Conservation (phyloP, 2,113 vertebrate species). For the Pogona vitticeps region DNA sequence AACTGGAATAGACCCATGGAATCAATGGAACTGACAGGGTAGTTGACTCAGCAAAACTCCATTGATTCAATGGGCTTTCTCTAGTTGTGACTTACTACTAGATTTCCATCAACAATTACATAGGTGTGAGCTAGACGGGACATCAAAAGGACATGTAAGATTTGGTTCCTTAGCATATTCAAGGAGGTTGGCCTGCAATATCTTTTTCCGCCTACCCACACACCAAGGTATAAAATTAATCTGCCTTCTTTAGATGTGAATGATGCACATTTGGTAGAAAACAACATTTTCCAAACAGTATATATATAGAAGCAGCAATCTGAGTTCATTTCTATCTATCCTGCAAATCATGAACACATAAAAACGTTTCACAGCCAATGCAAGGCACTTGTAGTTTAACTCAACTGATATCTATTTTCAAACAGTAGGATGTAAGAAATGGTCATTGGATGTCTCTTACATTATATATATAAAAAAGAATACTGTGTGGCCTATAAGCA, state of each 20-base stretch:
- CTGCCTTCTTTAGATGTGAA: not conserved
- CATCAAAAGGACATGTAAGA: too few species aligned
- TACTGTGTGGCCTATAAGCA: too few species aligned
- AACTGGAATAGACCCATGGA: not conserved
- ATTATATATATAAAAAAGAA: too few species aligned
- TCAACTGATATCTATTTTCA: not conserved
- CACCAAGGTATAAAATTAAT: not conserved
- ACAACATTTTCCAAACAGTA: not conserved
- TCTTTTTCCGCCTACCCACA: not conserved
- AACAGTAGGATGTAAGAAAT: not conserved
- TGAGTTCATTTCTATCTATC: not conserved
- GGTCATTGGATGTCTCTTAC: too few species aligned
- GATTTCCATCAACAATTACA: too few species aligned
- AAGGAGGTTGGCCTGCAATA: not conserved
- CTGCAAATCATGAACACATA: not conserved
- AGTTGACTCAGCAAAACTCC: too few species aligned
- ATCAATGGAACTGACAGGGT: fast-evolving
- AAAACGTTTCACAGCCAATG: not conserved
- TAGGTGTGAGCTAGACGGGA: too few species aligned
- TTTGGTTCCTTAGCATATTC: not conserved
- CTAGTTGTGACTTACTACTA: too few species aligned
- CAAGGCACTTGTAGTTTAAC: not conserved
- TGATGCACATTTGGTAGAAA: not conserved
- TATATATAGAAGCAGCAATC: not conserved
- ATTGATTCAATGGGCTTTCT: too few species aligned